Base-by-base conservation (phyloP, 1,140 invertebrate genomes). In the Contarinia nasturtii region DNA sequence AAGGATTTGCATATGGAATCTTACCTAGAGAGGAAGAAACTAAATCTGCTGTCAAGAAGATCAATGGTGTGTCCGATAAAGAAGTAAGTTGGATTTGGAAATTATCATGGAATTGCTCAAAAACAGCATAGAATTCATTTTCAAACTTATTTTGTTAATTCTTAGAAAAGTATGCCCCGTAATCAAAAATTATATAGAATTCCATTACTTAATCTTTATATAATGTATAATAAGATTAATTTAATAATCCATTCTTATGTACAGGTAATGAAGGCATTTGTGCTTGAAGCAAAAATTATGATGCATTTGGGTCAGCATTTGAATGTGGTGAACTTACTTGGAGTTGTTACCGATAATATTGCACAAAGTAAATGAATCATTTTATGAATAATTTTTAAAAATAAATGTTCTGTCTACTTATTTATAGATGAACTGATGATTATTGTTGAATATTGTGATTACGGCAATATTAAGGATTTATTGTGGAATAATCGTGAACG, bases 251-350 rank as follows among this genome's bases (percentile, higher is more conserved):
- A n/a, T n/a, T n/a, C n/a, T n/a, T n/a, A n/a, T n/a, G n/a, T 40
- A 15, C 72, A 75, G 33, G 76, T 77, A 45, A 79, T 89, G n/a
- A 75, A 79, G 53, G 83, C 90, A 0, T 64, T 96, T 12, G 77
- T 83, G 7, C 87, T 86, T 3, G 92, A 96, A 64, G 63, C 96
- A 1, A 96, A 96, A 68, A 93, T 96, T 20, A 86, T 96, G 78
- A 82, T 89, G 14, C 87, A 95, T 65, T 70, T 96, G 48, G 91
- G 91, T 0, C 84, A 86, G 57, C 90, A 96, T 67, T 61, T 95
- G 1, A 96, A 96, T 61, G 89, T 96, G 19, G 86, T 95, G 0
- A 96, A 96, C 68, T 68, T 96, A 19, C 71, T 95, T 1, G 92
- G 92, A 42, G 92, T 91, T 19, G 88, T 86, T 48, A 95, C 90